phyloP scores from a whole-genome alignment of 1,140 invertebrate genomes.

The Apis mellifera region DNA sequence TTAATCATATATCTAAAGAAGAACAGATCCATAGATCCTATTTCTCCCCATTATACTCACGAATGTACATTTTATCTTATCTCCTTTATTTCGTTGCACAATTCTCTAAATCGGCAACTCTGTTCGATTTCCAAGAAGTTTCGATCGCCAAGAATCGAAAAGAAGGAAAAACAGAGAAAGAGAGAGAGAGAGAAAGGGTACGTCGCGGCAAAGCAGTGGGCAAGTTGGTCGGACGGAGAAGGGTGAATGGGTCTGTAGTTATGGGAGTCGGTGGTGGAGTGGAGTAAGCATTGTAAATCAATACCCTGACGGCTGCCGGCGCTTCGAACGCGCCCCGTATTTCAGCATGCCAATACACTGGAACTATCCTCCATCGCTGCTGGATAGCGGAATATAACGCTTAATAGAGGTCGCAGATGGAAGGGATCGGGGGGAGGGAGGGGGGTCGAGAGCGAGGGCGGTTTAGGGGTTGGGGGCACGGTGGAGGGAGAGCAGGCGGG shows the following conservation, averaged over 20 bases:
- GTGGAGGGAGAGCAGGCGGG: neutral
- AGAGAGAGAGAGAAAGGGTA: slow-evolving; percentile 17
- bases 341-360: slow-evolving; percentile 70
- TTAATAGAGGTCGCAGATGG: slow-evolving; percentile 47
- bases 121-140: no score
- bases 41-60: no score
- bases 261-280: slow-evolving; percentile 74
- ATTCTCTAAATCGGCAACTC: no score
- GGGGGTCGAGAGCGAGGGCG: neutral
- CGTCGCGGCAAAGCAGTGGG: neutral
- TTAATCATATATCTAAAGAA: no score
- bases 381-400: slow-evolving; percentile 62
- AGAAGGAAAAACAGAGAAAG: no score
- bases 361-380: slow-evolving; percentile 66
- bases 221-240: slow-evolving; percentile 11
- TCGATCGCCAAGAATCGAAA: no score
- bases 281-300: slow-evolving; percentile 78
- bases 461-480: neutral
- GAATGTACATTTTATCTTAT: no score
- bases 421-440: neutral
- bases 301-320: slow-evolving; percentile 74
- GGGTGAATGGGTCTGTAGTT: slow-evolving; percentile 68
- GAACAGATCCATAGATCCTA: no score
- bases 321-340: slow-evolving; percentile 68
- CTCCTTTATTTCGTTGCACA: no score